phyloP scores from a whole-genome alignment of 2,888 invertebrate genomes.

The Lacanobia oleracea region DNA sequence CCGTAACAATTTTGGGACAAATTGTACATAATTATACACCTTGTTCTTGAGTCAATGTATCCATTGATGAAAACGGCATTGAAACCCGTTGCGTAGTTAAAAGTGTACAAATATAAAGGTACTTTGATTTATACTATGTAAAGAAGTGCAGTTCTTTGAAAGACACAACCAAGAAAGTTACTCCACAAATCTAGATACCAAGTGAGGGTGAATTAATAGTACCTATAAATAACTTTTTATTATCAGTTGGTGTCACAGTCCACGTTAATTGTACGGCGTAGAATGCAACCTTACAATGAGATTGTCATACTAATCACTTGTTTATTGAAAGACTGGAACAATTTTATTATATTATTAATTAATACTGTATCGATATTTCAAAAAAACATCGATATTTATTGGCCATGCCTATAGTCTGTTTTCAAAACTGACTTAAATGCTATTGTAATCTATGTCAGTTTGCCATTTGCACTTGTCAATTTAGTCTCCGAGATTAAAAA shows the following conservation, averaged over 20 bases:
- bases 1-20: no score
- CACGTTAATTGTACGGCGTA: slow-evolving; percentile 9
- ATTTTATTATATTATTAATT: neutral
- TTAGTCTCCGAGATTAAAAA: no score
- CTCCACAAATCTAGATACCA: slow-evolving; percentile 14
- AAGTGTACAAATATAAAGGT: no score
- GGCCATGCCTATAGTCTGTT: neutral
- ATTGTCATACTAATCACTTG: slow-evolving; percentile 12
- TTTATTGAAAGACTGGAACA: slow-evolving; percentile 8
- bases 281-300: neutral
- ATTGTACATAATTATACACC: no score
- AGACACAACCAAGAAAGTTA: neutral
- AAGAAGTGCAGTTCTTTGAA: neutral
- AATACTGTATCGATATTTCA: neutral
- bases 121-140: no score
- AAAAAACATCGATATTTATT: neutral
- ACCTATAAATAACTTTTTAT: slow-evolving; percentile 41
- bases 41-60: no score
- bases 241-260: slow-evolving; percentile 29
- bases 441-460: no score
- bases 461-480: no score
- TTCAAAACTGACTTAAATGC: no score
- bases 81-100: no score
- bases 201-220: slow-evolving; percentile 1
- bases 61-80: no score